Percentiles rank a stretch among this genome's conserved stretches.
Conservation (phyloP, 1,140 invertebrate genomes). For the Melipona quadrifasciata region DNA sequence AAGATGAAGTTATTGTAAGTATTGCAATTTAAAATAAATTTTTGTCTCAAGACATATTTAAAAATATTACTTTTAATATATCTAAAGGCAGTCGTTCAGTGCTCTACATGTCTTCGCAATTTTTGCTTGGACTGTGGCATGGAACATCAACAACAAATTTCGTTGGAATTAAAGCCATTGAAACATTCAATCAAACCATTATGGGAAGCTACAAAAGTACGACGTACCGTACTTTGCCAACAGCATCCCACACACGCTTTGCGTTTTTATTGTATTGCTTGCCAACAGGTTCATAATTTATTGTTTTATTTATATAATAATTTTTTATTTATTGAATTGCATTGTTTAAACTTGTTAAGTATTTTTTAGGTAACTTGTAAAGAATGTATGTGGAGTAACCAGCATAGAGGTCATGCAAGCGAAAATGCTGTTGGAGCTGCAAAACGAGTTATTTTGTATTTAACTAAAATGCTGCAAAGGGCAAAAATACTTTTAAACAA, state of each 20-base stretch:
- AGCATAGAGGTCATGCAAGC: constrained; percentile 77
- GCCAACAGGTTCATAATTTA: constrained; percentile 70
- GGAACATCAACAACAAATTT: constrained; percentile 74
- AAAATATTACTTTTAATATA: constrained; percentile 12
- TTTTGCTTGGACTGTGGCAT: constrained; percentile 78
- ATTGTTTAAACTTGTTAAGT: not conserved
- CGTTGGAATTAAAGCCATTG: constrained; percentile 48
- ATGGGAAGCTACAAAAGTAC: constrained; percentile 76
- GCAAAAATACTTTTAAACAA: constrained; percentile 71
- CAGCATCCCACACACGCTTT: constrained; percentile 74
- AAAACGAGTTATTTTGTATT: constrained; percentile 61
- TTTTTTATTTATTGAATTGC: constrained; percentile 5
- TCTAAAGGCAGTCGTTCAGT: constrained; percentile 77
- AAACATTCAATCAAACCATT: constrained; percentile 75
- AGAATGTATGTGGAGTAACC: constrained; percentile 75
- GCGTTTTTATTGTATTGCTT: constrained; percentile 77
- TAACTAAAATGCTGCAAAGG: constrained; percentile 66
- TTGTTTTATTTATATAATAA: not conserved
- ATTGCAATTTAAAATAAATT: not conserved
- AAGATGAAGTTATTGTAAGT: constrained; percentile 72
- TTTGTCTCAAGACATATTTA: not conserved
- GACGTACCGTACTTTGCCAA: constrained; percentile 73
- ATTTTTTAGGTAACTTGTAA: constrained; percentile 72
- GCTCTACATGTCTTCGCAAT: constrained; percentile 78
- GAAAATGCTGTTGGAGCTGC: constrained; percentile 74